Conservation (phyloP, 1,140 invertebrate genomes). For the Venturia canescens region DNA sequence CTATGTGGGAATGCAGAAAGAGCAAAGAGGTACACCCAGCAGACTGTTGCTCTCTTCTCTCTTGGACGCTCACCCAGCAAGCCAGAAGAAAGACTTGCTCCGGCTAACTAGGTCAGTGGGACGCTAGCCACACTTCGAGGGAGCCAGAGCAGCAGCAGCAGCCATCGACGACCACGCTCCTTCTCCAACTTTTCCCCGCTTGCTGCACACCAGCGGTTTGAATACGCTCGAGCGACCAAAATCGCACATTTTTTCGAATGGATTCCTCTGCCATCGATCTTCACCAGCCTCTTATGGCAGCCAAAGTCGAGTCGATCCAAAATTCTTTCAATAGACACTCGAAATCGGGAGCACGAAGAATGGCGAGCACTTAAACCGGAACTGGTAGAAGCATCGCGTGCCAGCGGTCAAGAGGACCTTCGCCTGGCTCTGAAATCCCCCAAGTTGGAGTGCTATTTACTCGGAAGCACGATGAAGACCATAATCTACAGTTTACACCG, state of each 20-base stretch:
- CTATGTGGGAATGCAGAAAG: conserved; percentile 54
- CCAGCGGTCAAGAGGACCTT: not conserved
- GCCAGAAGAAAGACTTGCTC: conserved; percentile 73
- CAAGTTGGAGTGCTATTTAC: not conserved
- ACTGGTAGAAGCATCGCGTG: not conserved
- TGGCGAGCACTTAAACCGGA: not conserved
- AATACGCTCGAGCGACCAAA: conserved; percentile 71
- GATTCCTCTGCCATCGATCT: conserved; percentile 49
- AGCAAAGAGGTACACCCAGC: conserved; percentile 8
- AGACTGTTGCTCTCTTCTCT: conserved; percentile 24
- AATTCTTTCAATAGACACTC: not conserved
- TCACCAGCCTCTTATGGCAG: conserved; percentile 53
- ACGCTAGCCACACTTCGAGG: conserved; percentile 64
- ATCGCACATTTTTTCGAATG: conserved; percentile 71
- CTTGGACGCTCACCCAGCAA: conserved; percentile 47
- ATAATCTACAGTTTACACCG: too few relatives aligned
- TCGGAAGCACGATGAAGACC: not conserved
- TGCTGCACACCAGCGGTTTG: conserved; percentile 58
- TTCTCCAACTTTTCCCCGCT: not conserved
- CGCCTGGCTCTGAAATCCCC: not conserved
- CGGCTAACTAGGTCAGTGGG: conserved; percentile 75
- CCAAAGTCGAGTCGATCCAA: not conserved
- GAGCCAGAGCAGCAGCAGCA: conserved; percentile 10
- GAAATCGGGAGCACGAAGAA: not conserved
- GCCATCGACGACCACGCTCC: not conserved